Evolutionary conservation across 2,113 vertebrate species (phyloP), one percentile per base, ranked within the genome.

Genomic region (Fulmarus glacialis): DNA sequence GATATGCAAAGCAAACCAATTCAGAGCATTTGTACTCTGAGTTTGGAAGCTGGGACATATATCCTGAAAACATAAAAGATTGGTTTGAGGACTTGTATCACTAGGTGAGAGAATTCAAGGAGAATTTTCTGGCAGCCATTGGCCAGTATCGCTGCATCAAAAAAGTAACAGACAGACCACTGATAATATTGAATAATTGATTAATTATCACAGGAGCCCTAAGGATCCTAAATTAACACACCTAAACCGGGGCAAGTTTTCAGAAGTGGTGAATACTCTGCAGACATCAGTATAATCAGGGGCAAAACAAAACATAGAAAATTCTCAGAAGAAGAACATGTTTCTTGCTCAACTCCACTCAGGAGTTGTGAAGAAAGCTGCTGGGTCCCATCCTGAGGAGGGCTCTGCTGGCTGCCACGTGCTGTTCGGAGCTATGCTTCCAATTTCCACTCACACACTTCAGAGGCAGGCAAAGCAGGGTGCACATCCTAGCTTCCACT

Each of bases 381-480:
- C 38, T 81, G 32, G 55, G 26, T 55, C 32, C 60, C 36, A 63
- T 30, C 48, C 48, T 43, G 47, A 55, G 24, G 15, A 86, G 27
- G 22, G 42, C 4, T 75, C 58, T 72, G 5, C 42, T 36, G 22
- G n/a, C 38, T 73, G 55, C 48, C 34, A 5, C 40, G 64, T 73
- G 40, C 5, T 50, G 50, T 89, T 29, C 70, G 43, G 55, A 87
- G 38, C 21, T 50, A 6, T 45, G 40, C 45, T 82, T 79, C 40
- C 34, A 64, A 26, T 50, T 30, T 64, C 0, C 0, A 34, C 55
- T 68, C 26, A 5, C 26, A 18, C 1, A 1, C 58, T 72, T 42
- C 89, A 79, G 60, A 38, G 17, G 48, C 12, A 83, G 20, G 29
- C 43, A 64, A 83, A 87, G 43, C 22, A 58, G 32, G 5, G 8